Conservation (phyloP, 2,888 invertebrate genomes). For the Eupithecia abbreviata region DNA sequence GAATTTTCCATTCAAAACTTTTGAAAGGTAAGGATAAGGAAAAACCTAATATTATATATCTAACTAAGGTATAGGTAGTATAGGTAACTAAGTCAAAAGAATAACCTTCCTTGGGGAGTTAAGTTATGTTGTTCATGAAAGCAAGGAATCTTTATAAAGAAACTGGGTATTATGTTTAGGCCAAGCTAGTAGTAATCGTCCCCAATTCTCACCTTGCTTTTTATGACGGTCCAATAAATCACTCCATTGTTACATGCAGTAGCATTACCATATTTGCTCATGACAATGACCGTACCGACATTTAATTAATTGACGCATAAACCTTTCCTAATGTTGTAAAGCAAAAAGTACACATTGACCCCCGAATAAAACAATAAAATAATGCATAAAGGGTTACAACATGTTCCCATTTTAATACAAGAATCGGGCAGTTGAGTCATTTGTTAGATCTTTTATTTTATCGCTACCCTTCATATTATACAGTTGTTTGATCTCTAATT, state of each 20-base stretch:
- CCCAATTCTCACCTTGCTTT: constrained; percentile 77
- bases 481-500: constrained; percentile 54
- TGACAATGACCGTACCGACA: constrained; percentile 81
- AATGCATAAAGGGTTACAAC: constrained; percentile 75
- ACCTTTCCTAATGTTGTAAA: constrained; percentile 72
- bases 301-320: constrained; percentile 84
- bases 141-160: background rate
- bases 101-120: too few relatives aligned
- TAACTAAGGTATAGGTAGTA: too few relatives aligned
- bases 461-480: constrained; percentile 60
- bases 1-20: too few relatives aligned
- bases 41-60: too few relatives aligned
- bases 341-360: constrained; percentile 79
- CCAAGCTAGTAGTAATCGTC: constrained; percentile 50
- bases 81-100: too few relatives aligned
- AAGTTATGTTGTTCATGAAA: background rate
- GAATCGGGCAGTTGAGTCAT: constrained; percentile 73
- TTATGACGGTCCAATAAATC: constrained; percentile 75
- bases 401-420: constrained; percentile 76
- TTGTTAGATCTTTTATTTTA: constrained; percentile 75
- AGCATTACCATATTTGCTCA: constrained; percentile 81
- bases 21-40: too few relatives aligned
- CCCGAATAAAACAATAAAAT: constrained; percentile 75
- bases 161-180: constrained; percentile 44
- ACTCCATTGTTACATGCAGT: constrained; percentile 72